Evolutionary conservation across 1,140 invertebrate species (phyloP), one percentile per base, ranked within the genome.

Genomic region (Drosophila sulfurigaster): DNA sequence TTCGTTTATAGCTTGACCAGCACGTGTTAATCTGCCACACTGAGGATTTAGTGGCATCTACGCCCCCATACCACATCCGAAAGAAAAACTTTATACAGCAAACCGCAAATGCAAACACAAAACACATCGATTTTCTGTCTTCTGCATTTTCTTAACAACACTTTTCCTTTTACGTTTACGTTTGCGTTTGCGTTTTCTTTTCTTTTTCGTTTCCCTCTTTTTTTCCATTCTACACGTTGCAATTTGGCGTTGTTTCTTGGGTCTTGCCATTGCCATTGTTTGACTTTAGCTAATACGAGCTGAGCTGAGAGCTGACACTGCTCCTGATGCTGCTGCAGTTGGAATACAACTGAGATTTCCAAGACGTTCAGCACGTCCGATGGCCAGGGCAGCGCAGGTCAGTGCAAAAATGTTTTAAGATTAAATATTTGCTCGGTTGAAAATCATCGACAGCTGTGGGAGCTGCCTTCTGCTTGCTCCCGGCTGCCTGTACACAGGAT

Each of bases 11-110:
- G 68, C 60, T 64, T 60, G 77, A 79, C 73, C 77, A 52, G 79
- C 70, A 88, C 83, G 83, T 88, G 80, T 82, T 88, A 88, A 88
- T 88, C 83, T 88, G 83, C 83, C 77, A 88, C 77, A 82, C 77
- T 65, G 73, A 82, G 83, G 83, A 88, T 82, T 88, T 88, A 88
- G 77, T 82, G 59, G 65, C 54, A 62, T 54, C 63, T 62, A 71
- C 57, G 41, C 76, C 62, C 5, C 16, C 32, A 6, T 4, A 10
- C 7, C 7, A 11, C 11, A 8, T 11, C 58, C 58, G 1, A 38
- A 38, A 68, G 43, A 7, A 59, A 69, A 79, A 75, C 48, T 73
- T 73, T 65, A 62, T 45, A 41, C 28, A 74, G 58, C 30, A 49
- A 66, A 58, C 46, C 65, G 15, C 45, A 72, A 70, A 57, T 48